phyloP scores from a whole-genome alignment of 2,888 invertebrate genomes.

The Crocallis elinguaria region DNA sequence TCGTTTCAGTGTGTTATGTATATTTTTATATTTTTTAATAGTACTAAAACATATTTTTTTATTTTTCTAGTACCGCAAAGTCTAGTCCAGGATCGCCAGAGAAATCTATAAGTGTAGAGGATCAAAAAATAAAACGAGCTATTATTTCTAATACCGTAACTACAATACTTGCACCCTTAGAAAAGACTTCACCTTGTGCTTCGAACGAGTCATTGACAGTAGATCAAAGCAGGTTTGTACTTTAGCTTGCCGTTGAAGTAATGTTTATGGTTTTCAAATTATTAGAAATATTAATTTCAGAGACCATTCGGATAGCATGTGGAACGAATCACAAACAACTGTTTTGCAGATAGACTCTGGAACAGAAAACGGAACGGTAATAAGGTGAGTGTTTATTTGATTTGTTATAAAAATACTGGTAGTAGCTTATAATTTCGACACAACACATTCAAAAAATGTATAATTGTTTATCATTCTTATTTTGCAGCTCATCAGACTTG shows the following conservation, averaged over 20 bases:
- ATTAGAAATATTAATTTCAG: constrained; percentile 55
- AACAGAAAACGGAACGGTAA: constrained; percentile 86
- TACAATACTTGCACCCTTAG: constrained; percentile 72
- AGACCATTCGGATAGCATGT: constrained; percentile 94
- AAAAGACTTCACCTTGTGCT: constrained; percentile 89
- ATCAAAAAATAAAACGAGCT: constrained; percentile 63
- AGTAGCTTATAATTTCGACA: too few species aligned
- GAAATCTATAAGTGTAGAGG: constrained; percentile 52
- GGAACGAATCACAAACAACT: constrained; percentile 95
- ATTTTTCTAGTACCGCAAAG: constrained; percentile 76
- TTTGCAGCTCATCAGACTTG: constrained; percentile 76
- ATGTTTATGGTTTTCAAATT: not conserved
- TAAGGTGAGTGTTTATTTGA: constrained; percentile 62
- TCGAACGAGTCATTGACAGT: constrained; percentile 94
- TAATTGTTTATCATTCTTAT: not conserved
- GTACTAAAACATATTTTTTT: not conserved
- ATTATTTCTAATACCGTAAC: constrained; percentile 63
- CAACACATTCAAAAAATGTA: too few species aligned
- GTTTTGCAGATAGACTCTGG: constrained; percentile 90
- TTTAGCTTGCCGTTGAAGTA: not conserved
- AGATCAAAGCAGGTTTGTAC: constrained; percentile 85
- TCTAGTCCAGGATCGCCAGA: constrained; percentile 88
- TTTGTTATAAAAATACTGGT: not conserved
- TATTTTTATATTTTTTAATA: not conserved
- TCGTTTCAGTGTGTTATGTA: constrained; percentile 16